phyloP scores from a whole-genome alignment of 2,888 invertebrate genomes.

The Ryuthela nishihirai region DNA sequence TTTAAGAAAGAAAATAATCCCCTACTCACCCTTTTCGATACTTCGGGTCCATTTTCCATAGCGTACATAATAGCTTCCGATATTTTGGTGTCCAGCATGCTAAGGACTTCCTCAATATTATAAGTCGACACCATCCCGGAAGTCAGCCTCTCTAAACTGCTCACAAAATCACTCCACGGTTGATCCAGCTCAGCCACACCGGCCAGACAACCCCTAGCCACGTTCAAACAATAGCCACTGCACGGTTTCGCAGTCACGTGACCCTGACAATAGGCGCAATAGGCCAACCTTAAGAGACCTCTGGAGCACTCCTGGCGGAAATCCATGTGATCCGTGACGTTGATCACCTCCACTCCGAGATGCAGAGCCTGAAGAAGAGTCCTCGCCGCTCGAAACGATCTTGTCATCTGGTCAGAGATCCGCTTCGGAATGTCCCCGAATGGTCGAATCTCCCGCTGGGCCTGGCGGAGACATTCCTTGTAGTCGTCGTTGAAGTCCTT shows the following conservation, averaged over 20 bases:
- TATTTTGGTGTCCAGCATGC: slow-evolving; percentile 74
- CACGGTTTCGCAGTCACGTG: slow-evolving; percentile 67
- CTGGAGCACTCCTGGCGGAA: slow-evolving; percentile 63
- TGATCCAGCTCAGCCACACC: slow-evolving; percentile 66
- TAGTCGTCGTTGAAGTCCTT: slow-evolving; percentile 73
- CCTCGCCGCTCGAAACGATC: slow-evolving; percentile 75
- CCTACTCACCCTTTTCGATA: slow-evolving; percentile 74
- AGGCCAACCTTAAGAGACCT: slow-evolving; percentile 60
- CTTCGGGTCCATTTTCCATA: slow-evolving; percentile 72
- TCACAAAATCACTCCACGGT: slow-evolving; percentile 85
- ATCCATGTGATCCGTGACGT: slow-evolving; percentile 49
- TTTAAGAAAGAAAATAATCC: too few relatives aligned
- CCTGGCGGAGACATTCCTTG: slow-evolving; percentile 70
- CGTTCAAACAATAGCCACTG: slow-evolving; percentile 83
- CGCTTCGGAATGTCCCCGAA: slow-evolving; percentile 75
- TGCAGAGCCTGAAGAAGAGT: slow-evolving; percentile 76
- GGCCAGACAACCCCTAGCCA: slow-evolving; percentile 79
- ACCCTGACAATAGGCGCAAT: slow-evolving; percentile 66
- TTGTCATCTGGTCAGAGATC: slow-evolving; percentile 63
- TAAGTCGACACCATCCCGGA: slow-evolving; percentile 51
- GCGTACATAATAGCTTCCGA: slow-evolving; percentile 90
- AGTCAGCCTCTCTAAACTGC: slow-evolving; percentile 68
- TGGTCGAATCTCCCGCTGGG: slow-evolving; percentile 71
- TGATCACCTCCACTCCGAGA: slow-evolving; percentile 65
- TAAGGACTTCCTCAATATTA: slow-evolving; percentile 72